Percentiles rank a stretch among this genome's conserved stretches.
Evolutionary conservation across 2,797 vertebrate species (phyloP).

Genomic region (Zenarchopterus dispar): DNA sequence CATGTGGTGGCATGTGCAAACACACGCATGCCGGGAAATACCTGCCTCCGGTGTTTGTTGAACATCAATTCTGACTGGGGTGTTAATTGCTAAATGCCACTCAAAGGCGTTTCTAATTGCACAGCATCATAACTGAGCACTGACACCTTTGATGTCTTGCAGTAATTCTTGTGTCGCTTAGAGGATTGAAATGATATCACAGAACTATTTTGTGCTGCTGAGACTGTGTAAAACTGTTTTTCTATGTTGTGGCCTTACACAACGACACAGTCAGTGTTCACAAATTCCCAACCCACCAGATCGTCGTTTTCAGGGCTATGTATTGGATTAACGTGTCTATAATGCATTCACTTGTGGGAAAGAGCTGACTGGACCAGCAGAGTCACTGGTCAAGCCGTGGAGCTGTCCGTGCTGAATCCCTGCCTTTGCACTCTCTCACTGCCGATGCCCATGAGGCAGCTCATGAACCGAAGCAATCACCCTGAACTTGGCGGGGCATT

Average conservation of each 20-base stretch:
- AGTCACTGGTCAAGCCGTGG: constrained; percentile 30
- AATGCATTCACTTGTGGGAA: constrained; percentile 63
- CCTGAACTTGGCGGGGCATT: constrained; percentile 46
- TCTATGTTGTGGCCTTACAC: constrained; percentile 1
- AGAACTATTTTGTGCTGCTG: background rate
- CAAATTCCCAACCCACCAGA: constrained; percentile 52
- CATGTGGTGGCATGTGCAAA: constrained; percentile 49
- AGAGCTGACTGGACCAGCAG: constrained; percentile 54
- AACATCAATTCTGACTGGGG: constrained; percentile 43
- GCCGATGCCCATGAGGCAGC: constrained; percentile 48
- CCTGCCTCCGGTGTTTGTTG: constrained; percentile 64
- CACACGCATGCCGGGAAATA: constrained; percentile 40
- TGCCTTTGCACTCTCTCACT: constrained; percentile 39
- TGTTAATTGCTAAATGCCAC: constrained; percentile 67
- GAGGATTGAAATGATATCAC: constrained; percentile 12
- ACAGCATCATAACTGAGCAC: constrained; percentile 8
- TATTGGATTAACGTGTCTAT: constrained; percentile 61
- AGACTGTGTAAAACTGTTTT: constrained; percentile 3
- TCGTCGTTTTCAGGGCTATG: constrained; percentile 65
- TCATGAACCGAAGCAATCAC: constrained; percentile 48
- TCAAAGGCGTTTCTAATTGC: constrained; percentile 50
- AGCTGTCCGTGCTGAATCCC: constrained; percentile 66
- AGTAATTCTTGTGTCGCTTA: constrained; percentile 9
- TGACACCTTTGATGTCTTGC: constrained; percentile 23
- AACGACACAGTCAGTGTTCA: constrained; percentile 18